Base-by-base conservation (phyloP, 2,113 vertebrate species). In the Megatriorchis doriae region DNA sequence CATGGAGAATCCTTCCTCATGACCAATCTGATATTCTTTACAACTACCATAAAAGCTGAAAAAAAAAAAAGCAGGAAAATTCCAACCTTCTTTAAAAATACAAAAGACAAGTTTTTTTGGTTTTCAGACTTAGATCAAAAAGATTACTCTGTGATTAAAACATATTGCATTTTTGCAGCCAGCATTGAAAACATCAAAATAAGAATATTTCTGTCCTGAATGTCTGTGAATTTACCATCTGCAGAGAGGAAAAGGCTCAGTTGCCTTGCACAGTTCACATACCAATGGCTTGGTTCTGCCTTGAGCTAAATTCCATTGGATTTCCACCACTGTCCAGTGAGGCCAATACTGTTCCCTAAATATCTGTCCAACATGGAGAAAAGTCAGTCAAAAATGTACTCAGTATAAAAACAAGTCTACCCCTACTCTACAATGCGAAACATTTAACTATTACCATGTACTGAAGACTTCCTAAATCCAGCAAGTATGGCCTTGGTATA, bases 231-330 rank as follows among this genome's bases (percentile, higher is more conserved):
- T 96, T 92, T 68, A 84, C 56, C 86, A 88, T 95, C 66, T 79
- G 94, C 73, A 77, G 56, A 81, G 61, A 94, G 43, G 42, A 87
- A 72, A 75, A 88, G 43, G 12, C 52, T 85, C 68, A 38, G 27
- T 59, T 93, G 77, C 31, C 38, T 89, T 87, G 70, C 73, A 75
- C 80, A 50, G 62, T 68, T 92, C 92, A 77, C 93, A 94, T 92
- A 94, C 61, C 88, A 91, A 75, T 31, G 40, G 61, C 48, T 29
- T 71, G 48, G 26, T 92, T 91, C 77, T 92, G 72, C 91, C 86
- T 90, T 25, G 1, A 95, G 88, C 77, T 94, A 73, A 96, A 94
- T 95, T 95, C 74, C 83, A 42, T 4, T 94, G 73, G 53, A 82
- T 82, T 95, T 96, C 84, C 53, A 95, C 81, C 45, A 70, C 66